Percentiles rank a stretch among this genome's conserved stretches.
Evolutionary conservation across 2,797 vertebrate genomes (phyloP).

Genomic region (Amazona finschi): DNA sequence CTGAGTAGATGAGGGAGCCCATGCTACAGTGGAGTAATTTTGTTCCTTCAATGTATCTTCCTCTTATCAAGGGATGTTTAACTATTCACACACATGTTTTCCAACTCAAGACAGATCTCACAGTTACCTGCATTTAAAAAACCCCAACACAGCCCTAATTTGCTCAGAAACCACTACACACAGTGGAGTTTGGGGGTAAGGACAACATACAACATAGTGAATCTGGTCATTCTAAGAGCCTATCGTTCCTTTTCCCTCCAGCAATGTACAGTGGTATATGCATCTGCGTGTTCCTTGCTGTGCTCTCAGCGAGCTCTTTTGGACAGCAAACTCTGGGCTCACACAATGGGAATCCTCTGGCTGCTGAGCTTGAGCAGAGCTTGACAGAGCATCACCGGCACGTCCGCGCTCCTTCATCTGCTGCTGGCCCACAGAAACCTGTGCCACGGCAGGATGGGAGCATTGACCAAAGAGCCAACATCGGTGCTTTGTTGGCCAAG

Average conservation of each 20-base stretch:
- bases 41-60: not conserved
- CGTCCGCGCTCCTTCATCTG: conserved; percentile 70
- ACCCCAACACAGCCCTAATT: not conserved
- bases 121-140: not conserved
- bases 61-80: not conserved
- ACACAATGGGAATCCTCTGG: conserved; percentile 53
- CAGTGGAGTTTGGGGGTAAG: not conserved
- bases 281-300: conserved; percentile 84
- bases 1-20: not conserved
- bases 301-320: conserved; percentile 81
- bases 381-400: conserved; percentile 65
- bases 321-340: conserved; percentile 78
- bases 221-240: not conserved
- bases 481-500: conserved; percentile 86
- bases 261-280: conserved; percentile 80
- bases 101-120: not conserved
- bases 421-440: conserved; percentile 70
- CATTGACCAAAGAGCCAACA: conserved; percentile 79
- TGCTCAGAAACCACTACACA: not conserved
- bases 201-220: accelerated
- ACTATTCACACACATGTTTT: accelerated
- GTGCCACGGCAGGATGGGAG: conserved; percentile 67
- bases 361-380: conserved; percentile 70
- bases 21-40: not conserved
- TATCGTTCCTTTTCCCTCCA: not conserved